Conservation (phyloP, 1,140 invertebrate genomes). For the Drosophila nebulosa region DNA sequence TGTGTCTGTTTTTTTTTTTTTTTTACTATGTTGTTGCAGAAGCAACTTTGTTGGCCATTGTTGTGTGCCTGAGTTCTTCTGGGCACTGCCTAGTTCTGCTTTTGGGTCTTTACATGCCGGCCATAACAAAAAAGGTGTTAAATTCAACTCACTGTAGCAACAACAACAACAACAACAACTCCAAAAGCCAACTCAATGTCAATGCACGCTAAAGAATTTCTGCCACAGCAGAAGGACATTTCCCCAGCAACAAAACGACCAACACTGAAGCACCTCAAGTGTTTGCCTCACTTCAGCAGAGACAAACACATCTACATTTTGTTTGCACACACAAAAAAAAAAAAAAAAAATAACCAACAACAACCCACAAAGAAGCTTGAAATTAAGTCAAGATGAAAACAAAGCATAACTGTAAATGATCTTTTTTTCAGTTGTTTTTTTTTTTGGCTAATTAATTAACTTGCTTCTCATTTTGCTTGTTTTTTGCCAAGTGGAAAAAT, state of each 20-base stretch:
- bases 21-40: neutral
- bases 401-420: slow-evolving; percentile 41
- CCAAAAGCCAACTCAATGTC: slow-evolving; percentile 53
- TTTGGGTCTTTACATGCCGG: slow-evolving; percentile 72
- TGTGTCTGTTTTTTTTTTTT: neutral
- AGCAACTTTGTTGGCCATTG: slow-evolving; percentile 44
- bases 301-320: slow-evolving; percentile 15
- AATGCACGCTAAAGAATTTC: slow-evolving; percentile 71
- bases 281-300: slow-evolving; percentile 34
- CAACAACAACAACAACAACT: slow-evolving; percentile 24
- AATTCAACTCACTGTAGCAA: slow-evolving; percentile 57
- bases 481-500: slow-evolving; percentile 56
- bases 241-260: slow-evolving; percentile 5
- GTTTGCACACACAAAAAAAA: neutral
- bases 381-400: slow-evolving; percentile 61
- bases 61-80: slow-evolving; percentile 26
- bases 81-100: slow-evolving; percentile 50
- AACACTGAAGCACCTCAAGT: slow-evolving; percentile 61
- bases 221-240: slow-evolving; percentile 73
- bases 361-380: slow-evolving; percentile 31
- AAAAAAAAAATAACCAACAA: neutral
- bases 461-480: slow-evolving; percentile 38
- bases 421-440: neutral
- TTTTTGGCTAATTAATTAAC: slow-evolving; percentile 58
- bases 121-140: slow-evolving; percentile 77